Base-by-base conservation (phyloP, 2,797 vertebrate species). In the Microctenopoma steveboyesi region DNA sequence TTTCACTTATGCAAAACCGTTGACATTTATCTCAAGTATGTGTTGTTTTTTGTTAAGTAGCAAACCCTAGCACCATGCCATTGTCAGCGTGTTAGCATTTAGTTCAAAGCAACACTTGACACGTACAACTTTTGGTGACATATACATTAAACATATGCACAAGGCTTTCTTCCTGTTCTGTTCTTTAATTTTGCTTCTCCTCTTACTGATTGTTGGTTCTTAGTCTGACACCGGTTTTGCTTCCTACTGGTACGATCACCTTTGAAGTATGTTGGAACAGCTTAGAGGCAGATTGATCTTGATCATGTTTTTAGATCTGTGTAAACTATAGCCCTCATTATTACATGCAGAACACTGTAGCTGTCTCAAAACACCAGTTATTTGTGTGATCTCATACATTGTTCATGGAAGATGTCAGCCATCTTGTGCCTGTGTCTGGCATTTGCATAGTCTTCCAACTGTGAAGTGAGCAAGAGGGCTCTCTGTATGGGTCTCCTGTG, bases 381-480 rank as follows among this genome's bases (percentile, higher is more conserved):
- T 14, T 47, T 48, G 55, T 3, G 27, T 50, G 13, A 45, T 22
- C 18, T 59, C 12, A 18, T 27, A 35, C 39, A 28, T 16, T 13
- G 30, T 22, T 61, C 56, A 62, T 18, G n/a, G 18, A n/a, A 18
- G 14, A 52, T 2, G 0, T 48, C 59, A 22, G 49, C 39, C n/a
- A 45, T 79, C 63, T 64, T 73, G 30, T 69, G 59, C 22, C 35
- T 55, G 43, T 61, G 35, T 55, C 48, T 33, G 39, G 33, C 35
- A 30, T 56, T 67, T 50, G 35, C 39, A 5, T 53, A 46, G 22
- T 68, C 49, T 51, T 72, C 62, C 64, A 62, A 39, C 59, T 73
- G 65, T 54, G 80, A 88, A 82, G 74, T 57, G 77, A 82, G 66
- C 54, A 71, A 59, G 54, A 67, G 25, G 74, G 7, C 64, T 81